phyloP scores from a whole-genome alignment of 2,113 vertebrate species.

The Entomyzon cyanotis region DNA sequence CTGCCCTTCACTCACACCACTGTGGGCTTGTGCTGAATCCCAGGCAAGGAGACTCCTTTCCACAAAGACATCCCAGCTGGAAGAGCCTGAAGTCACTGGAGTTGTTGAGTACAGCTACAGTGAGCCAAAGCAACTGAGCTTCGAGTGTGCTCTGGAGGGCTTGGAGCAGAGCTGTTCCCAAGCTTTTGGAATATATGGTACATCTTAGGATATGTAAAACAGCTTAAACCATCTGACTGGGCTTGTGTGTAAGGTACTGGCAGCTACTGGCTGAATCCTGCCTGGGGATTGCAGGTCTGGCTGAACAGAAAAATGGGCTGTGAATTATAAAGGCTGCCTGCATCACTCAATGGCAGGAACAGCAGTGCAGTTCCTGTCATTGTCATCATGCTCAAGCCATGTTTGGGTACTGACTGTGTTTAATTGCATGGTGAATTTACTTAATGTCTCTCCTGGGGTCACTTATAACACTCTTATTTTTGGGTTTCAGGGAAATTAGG shows the following conservation, averaged over 20 bases:
- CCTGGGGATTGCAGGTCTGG: neutral
- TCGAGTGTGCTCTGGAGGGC: neutral
- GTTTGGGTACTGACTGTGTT: neutral
- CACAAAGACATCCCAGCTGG: neutral
- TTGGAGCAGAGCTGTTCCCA: neutral
- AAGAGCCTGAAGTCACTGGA: neutral
- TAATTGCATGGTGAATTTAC: constrained; percentile 3
- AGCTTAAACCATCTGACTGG: neutral
- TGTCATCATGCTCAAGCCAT: neutral
- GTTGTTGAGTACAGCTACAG: neutral
- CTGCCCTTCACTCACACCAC: neutral
- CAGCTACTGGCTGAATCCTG: neutral
- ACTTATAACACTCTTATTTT: constrained; percentile 40
- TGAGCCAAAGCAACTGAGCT: rapidly evolving
- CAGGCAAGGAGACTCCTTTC: neutral
- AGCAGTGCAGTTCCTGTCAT: constrained; percentile 29
- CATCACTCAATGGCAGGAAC: neutral
- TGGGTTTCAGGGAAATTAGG: constrained; percentile 28
- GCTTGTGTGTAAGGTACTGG: neutral
- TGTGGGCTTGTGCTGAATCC: neutral
- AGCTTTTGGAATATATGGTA: neutral
- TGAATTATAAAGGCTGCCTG: neutral
- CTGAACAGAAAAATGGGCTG: constrained; percentile 5
- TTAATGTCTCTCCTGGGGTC: constrained; percentile 33
- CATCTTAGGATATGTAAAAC: neutral